Evolutionary conservation across 2,797 vertebrate species (phyloP).

Genomic region (Galago senegalensis): DNA sequence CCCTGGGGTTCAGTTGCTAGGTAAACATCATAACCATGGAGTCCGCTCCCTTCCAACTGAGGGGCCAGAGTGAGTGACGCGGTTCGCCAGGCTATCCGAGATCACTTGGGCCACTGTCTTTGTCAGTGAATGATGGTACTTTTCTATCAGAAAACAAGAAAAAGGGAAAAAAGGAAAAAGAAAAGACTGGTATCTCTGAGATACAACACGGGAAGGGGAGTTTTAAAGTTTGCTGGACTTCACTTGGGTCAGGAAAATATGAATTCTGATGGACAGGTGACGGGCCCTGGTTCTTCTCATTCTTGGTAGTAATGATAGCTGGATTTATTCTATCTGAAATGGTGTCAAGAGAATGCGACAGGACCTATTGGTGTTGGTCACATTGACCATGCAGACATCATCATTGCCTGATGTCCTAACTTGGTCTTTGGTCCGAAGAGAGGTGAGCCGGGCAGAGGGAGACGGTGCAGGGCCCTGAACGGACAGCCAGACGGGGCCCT

Average conservation of each 20-base stretch:
- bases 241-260: not conserved
- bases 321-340: conserved; percentile 12
- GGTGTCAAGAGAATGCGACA: not conserved
- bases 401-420: not conserved
- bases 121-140: not conserved
- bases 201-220: not conserved
- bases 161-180: not conserved
- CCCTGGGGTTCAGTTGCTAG: not conserved
- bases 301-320: not conserved
- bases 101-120: not conserved
- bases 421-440: not conserved
- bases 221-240: not conserved
- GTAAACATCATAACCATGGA: not conserved
- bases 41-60: not conserved
- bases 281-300: not conserved
- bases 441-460: not conserved
- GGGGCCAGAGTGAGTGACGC: not conserved
- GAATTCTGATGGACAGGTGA: not conserved
- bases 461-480: no score
- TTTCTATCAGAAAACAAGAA: not conserved
- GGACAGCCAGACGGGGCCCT: not conserved
- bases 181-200: not conserved
- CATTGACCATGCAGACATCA: not conserved
- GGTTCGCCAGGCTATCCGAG: not conserved
- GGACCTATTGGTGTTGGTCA: not conserved